Base-by-base conservation (phyloP, 37 sponge, comb jelly and placozoan genomes). In the Theonella swinhoei region DNA sequence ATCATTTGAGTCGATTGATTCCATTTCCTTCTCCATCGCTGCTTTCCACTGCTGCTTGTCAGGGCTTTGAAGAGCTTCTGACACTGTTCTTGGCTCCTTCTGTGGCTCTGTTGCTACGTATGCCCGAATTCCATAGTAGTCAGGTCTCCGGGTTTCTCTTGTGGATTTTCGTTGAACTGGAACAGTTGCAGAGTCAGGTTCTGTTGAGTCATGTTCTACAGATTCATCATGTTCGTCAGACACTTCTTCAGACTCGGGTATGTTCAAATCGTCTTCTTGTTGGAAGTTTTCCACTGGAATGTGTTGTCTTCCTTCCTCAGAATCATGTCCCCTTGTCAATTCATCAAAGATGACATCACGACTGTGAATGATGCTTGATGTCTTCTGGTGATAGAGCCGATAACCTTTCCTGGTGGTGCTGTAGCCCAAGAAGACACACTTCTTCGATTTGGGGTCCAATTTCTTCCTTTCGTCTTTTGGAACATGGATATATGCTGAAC, bases 331-430 rank as follows among this genome's bases (percentile, higher is more conserved):
- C 26, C 35, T 83, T 75, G 69, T 11, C 34, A 19, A 20, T 74
- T 80, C 81, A 75, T 87, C 83, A 65, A 88, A 88, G 40, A 77
- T 31, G 23, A 88, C 89, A 77, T 88, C 89, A 42, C 89, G 71
- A 37, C 89, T 88, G 66, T 74, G 39, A 70, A 62, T 25, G 20
- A 88, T 70, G 31, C 43, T 81, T 28, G 33, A 66, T 47, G 69
- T 78, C 39, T 39, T 9, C 25, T 62, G 32, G 41, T 82, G 84
- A 37, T 88, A 88, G 64, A 88, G 74, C 28, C 84, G 42, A 37
- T 88, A 88, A 19, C 89, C 84, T 64, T 88, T 88, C n/a, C 41
- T 60, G 47, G 54, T 36, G 32, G 29, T 42, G 24, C 77, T 81
- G 72, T 89, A 79, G 9, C 80, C 80, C 72, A 80, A 43, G 68